Conservation (phyloP, 2,888 invertebrate species). For the Penaeus monodon region DNA sequence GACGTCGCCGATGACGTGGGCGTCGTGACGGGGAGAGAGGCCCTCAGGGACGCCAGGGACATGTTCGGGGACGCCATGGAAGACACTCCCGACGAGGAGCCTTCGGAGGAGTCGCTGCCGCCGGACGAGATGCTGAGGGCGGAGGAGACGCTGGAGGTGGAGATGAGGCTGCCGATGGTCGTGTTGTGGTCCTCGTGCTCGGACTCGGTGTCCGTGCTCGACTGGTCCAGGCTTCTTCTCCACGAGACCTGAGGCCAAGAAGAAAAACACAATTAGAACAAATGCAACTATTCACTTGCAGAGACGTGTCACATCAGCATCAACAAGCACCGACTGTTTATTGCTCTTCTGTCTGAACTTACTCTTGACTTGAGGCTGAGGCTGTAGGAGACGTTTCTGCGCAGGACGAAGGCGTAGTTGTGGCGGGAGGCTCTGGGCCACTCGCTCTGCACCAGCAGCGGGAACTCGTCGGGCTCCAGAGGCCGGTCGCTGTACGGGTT, state of each 20-base stretch:
- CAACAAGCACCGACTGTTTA: too few species aligned
- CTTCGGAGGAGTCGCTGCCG: conserved; percentile 4
- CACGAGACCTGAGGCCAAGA: neutral
- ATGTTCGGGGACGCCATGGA: neutral
- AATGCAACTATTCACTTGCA: too few species aligned
- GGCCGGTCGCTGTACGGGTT: conserved; percentile 57
- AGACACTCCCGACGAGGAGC: neutral
- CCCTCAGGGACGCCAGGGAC: too few species aligned
- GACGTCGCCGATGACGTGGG: too few species aligned
- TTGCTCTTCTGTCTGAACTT: neutral
- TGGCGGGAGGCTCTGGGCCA: conserved; percentile 54
- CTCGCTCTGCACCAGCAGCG: conserved; percentile 58
- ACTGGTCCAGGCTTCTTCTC: conserved; percentile 20
- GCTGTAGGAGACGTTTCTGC: conserved; percentile 52
- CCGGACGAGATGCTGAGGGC: conserved; percentile 15
- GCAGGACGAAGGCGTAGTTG: conserved; percentile 55
- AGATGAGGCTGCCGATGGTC: conserved; percentile 18
- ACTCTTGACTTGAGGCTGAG: conserved; percentile 51
- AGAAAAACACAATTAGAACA: neutral
- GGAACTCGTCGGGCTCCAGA: conserved; percentile 50
- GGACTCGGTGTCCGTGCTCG: conserved; percentile 22
- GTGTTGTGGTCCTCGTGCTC: conserved; percentile 27
- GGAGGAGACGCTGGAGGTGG: conserved; percentile 15
- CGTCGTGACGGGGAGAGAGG: too few species aligned
- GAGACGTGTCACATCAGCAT: too few species aligned